Conservation (phyloP, 35 echinoderm and acorn worm genomes). For the Ophioderma brevispina region DNA sequence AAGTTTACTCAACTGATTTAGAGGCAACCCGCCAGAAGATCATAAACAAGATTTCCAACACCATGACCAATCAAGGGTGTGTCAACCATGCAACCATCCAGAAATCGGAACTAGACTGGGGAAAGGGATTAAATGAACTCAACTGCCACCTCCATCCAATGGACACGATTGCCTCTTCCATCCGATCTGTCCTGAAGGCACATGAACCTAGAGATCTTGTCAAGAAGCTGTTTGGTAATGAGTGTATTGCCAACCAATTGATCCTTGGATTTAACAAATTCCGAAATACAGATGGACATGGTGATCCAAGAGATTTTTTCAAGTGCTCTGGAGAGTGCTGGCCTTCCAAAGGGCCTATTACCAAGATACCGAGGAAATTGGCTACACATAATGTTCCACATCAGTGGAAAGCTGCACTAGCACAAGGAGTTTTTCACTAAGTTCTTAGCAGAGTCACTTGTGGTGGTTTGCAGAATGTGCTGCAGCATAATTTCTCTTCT, state of each 20-base stretch:
- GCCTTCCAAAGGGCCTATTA: not conserved
- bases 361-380: not conserved
- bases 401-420: not conserved
- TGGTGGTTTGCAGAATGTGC: not conserved
- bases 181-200: conserved; percentile 7
- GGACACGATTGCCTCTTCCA: conserved; percentile 7
- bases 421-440: not conserved
- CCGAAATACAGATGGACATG: not conserved
- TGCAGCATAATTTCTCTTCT: not conserved
- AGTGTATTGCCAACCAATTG: not conserved
- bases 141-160: conserved; percentile 29
- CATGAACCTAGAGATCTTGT: not conserved
- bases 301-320: not conserved
- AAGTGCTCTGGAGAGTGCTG: not conserved
- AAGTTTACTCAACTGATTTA: not conserved
- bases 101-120: not conserved
- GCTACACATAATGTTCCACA: not conserved
- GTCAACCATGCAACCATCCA: conserved; percentile 22
- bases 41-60: conserved; percentile 14
- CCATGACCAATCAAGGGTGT: not conserved
- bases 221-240: not conserved
- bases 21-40: not conserved
- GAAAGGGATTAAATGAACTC: conserved; percentile 12
- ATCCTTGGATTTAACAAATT: not conserved
- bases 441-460: not conserved